These are phyloP conservation scores for Tridacna gigas DNA, from an alignment of 2,888 invertebrate species.

Conservation along the genomic window DNA sequence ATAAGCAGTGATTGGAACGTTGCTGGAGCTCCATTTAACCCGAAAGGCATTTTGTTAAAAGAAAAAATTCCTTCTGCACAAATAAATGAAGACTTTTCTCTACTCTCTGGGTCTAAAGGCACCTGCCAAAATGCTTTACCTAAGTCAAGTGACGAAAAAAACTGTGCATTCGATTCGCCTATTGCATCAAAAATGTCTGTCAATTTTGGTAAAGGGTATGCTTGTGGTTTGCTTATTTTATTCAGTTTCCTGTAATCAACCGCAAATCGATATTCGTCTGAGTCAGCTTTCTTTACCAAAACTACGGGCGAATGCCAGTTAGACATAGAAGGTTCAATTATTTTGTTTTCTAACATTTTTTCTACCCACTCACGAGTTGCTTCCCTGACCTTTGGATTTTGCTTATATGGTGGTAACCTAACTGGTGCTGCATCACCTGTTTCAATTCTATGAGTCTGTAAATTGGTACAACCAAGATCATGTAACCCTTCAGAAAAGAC, in stretches of 20 bases:
- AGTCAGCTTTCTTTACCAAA: not conserved
- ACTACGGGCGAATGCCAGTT: constrained; percentile 13
- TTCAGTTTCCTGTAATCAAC: not conserved
- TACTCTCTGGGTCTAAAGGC: constrained; percentile 5
- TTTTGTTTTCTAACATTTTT: constrained; percentile 11
- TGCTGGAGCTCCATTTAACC: constrained; percentile 56
- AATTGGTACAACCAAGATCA: constrained; percentile 50
- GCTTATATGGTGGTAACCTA: constrained; percentile 32
- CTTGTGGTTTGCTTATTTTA: constrained; percentile 36
- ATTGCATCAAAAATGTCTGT: constrained; percentile 56
- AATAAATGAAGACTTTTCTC: constrained; percentile 4
- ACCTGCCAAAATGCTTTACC: constrained; percentile 34
- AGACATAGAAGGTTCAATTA: not conserved
- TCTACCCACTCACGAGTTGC: not conserved
- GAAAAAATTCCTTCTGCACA: not conserved
- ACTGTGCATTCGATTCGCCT: constrained; percentile 51
- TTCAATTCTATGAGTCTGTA: constrained; percentile 39
- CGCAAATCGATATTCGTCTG: constrained; percentile 24
- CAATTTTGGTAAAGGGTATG: constrained; percentile 56
- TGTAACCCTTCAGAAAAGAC: too few species aligned
- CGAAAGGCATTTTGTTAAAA: constrained; percentile 35
- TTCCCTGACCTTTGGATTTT: not conserved
- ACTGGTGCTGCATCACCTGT: constrained; percentile 49
- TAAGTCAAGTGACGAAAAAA: constrained; percentile 62
- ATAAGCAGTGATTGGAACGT: constrained; percentile 63